Evolutionary conservation across 2,888 invertebrate genomes (phyloP), one percentile per base, ranked within the genome.

Genomic region (Coremacera marginata): DNA sequence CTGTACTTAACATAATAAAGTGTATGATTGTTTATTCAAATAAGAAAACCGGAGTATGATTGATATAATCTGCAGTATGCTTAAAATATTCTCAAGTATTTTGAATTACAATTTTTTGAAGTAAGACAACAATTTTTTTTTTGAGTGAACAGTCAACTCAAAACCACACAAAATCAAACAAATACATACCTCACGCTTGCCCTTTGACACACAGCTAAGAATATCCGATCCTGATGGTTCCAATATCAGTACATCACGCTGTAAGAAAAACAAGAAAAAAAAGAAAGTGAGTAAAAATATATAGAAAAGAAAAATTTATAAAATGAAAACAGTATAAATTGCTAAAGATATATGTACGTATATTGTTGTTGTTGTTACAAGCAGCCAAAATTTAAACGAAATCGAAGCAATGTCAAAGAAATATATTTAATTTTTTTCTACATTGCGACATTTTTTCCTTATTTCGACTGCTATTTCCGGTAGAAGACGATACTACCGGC

Each of bases 191-290:
- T 96, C 96, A 80, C 96, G 95, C 91, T 97, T 97, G 86, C 97
- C 97, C 91, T 96, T 97, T 78, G 97, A 96, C 81, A 97, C 96
- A 89, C 97, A 97, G 90, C 94, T 96, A 79, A 94, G 95, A 76
- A 96, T 95, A 90, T 96, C 96, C 52, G 89, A 89, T 70, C 89
- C 90, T 86, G 94, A 95, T 70, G 97, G 96, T 89, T 97, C 96
- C 91, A 97, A 90, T 88, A 94, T 94, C 82, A 97, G 92, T 72
- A 95, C 94, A 89, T 97, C 97, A 88, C 94, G 94, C 97, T 97
- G 94, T 82, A 93, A 92, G 27, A 73, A 16, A 71, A 77, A 70
- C 49, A 62, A 75, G 27, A 52, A 31, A 31, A 68, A 27, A 71
- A 14, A 70, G 9, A 49, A 5, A 19, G 3, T 3, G 44, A 9